Base-by-base conservation (phyloP, 2,113 vertebrate species). In the Erythrolamprus reginae region DNA sequence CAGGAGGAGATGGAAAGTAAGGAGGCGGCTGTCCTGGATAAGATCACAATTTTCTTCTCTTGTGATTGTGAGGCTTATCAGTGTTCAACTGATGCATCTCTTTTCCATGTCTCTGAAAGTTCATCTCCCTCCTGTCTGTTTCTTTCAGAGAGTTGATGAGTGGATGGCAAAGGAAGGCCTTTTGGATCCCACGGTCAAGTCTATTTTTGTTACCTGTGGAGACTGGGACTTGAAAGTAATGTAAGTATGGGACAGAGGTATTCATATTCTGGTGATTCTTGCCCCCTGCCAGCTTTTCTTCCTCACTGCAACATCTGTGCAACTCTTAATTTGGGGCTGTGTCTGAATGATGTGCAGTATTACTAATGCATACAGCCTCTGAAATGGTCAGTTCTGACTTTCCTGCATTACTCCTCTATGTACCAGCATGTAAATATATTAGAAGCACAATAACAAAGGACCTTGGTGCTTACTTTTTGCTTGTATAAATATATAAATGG, bases 171-270 rank as follows among this genome's bases (percentile, higher is more conserved):
- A 98, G 93, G 97, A 98, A 97, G 98, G 97, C 93, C 97, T 98
- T 94, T 96, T 98, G 96, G 97, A 98, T 96, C 97, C 98, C 94
- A 97, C 97, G 94, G 96, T 98, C 96, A 98, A 98, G 96, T 98
- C 97, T 89, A 98, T 98, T 96, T 98, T 98, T 96, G 98, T 98
- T 96, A 98, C 98, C 96, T 98, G 98, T 94, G 98, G 98, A 95
- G 98, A 98, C 95, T 98, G 98, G 98, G 98, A 98, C 96, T 97
- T 98, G 95, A 98, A 98, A 97, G 97, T 98, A 95, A 98, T 98
- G 98, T 98, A 96, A 98, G 98, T 98, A 97, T 96, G 93, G 93
- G 91, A 94, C 90, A 92, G 94, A 88, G 92, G 92, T 88, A 92
- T 77, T 21, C 2, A 89, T 88, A 84, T 88, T 92, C 83, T 33